These are phyloP conservation scores for Odontophorus gujanensis DNA, from an alignment of 2,113 vertebrate species.

Conservation along the genomic window DNA sequence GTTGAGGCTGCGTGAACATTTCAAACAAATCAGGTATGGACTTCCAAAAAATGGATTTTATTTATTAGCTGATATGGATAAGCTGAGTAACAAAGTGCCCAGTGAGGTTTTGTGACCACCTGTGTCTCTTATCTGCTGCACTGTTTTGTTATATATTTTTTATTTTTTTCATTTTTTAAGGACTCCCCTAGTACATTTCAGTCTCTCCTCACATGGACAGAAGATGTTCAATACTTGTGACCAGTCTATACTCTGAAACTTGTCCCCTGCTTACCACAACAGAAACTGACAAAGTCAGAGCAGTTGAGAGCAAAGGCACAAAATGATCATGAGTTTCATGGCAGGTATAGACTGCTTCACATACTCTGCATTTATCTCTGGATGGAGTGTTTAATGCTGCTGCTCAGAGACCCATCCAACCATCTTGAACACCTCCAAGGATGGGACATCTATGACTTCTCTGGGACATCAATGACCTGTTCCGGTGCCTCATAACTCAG, in stretches of 20 bases:
- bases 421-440: too few species aligned
- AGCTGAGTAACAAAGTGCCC: neutral
- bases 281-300: neutral
- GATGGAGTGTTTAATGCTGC: neutral
- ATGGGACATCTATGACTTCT: too few species aligned
- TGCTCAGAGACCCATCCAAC: too few species aligned
- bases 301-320: neutral
- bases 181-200: neutral
- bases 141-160: neutral
- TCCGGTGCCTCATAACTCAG: too few species aligned
- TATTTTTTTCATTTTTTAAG: neutral
- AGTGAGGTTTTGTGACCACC: neutral
- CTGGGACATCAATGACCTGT: too few species aligned
- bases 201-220: accelerated
- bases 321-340: neutral
- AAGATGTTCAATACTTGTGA: neutral
- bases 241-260: neutral
- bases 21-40: neutral
- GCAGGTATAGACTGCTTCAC: accelerated
- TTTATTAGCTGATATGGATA: neutral
- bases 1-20: neutral
- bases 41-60: neutral
- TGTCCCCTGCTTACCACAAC: neutral
- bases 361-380: neutral
- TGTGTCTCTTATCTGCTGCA: neutral